These are phyloP conservation scores for Phortica okadai DNA, from an alignment of 2,888 invertebrate species.

Conservation along the genomic window DNA sequence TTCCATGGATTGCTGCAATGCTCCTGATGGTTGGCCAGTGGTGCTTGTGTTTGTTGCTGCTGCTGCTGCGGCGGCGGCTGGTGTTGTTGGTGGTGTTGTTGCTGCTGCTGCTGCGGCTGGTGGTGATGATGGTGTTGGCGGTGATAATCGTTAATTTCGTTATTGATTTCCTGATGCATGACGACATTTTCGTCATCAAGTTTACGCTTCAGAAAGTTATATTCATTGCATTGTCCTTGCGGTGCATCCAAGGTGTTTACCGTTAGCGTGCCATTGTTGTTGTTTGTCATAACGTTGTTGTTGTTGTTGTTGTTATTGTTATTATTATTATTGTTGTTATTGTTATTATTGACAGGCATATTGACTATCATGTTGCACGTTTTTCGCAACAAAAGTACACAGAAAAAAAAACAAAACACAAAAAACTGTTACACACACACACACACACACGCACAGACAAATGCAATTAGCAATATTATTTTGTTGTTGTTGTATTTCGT, in stretches of 20 bases:
- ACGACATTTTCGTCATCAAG: conserved; percentile 47
- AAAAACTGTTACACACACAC: conserved; percentile 16
- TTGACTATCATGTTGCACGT: conserved; percentile 65
- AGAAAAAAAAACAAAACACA: conserved; percentile 4
- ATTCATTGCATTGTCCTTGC: conserved; percentile 61
- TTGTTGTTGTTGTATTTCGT: neutral
- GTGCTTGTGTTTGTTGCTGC: conserved; percentile 44
- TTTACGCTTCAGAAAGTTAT: conserved; percentile 73
- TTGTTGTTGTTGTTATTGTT: conserved; percentile 50
- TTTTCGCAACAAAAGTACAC: conserved; percentile 1
- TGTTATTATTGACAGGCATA: conserved; percentile 60
- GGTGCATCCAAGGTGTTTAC: conserved; percentile 40
- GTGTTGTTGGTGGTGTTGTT: conserved; percentile 42
- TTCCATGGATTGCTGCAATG: conserved; percentile 60
- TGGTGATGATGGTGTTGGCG: conserved; percentile 43
- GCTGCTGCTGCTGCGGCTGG: conserved; percentile 49
- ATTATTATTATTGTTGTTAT: conserved; percentile 20
- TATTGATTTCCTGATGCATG: conserved; percentile 46
- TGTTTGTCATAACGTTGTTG: conserved; percentile 47
- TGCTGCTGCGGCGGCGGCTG: conserved; percentile 50
- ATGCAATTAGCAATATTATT: neutral
- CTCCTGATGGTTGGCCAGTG: conserved; percentile 47
- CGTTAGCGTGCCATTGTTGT: conserved; percentile 31
- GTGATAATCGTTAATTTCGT: conserved; percentile 47
- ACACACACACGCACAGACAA: neutral